These are phyloP conservation scores for Ischnus inquisitorius DNA, from an alignment of 2,888 invertebrate genomes.

Conservation along the genomic window DNA sequence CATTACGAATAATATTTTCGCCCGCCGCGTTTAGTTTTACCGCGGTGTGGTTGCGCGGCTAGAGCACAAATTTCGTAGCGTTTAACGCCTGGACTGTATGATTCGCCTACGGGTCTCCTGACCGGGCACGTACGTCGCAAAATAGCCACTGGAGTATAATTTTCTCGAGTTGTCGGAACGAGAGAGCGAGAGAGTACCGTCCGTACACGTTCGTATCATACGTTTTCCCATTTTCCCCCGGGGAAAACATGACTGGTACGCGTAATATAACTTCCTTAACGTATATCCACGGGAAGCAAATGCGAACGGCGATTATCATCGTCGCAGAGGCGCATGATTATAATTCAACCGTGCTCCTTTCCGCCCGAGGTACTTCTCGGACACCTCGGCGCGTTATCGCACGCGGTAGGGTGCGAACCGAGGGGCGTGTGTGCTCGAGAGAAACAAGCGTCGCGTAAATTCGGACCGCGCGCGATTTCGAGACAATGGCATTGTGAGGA, in stretches of 20 bases:
- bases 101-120: neutral
- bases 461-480: constrained; percentile 31
- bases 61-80: neutral
- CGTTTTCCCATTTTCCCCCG: constrained; percentile 14
- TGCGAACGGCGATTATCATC: constrained; percentile 28
- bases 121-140: neutral
- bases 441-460: constrained; percentile 4
- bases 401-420: neutral
- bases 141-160: constrained; percentile 38
- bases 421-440: neutral
- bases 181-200: neutral
- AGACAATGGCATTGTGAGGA: constrained; percentile 71
- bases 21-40: neutral
- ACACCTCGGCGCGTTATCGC: neutral
- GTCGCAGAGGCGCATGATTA: constrained; percentile 28
- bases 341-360: constrained; percentile 45
- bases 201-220: neutral
- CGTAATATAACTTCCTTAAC: constrained; percentile 15
- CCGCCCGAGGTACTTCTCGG: constrained; percentile 41
- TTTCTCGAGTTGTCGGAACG: constrained; percentile 17
- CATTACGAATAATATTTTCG: constrained; percentile 23
- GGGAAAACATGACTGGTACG: neutral
- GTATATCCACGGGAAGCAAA: neutral
- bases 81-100: constrained; percentile 13
- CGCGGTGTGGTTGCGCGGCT: neutral